phyloP scores from a whole-genome alignment of 2,888 invertebrate species.

The Drosophila crucigera region DNA sequence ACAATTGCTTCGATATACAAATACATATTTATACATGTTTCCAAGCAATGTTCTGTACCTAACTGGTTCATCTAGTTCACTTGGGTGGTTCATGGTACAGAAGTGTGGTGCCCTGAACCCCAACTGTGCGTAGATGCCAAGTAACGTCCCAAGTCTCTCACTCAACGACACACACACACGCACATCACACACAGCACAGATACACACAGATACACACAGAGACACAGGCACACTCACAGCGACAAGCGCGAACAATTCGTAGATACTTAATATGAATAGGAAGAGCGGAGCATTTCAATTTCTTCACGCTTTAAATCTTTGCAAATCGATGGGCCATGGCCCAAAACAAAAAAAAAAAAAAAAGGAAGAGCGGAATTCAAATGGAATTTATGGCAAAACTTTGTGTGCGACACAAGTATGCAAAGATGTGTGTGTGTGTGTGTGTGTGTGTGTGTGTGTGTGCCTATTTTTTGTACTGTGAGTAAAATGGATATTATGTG shows the following conservation, averaged over 20 bases:
- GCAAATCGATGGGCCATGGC: constrained; percentile 61
- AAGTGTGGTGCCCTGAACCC: constrained; percentile 31
- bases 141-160: constrained; percentile 13
- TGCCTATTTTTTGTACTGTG: neutral
- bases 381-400: constrained; percentile 58
- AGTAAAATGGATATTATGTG: constrained; percentile 25
- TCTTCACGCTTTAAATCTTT: constrained; percentile 63
- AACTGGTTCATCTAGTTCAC: constrained; percentile 9
- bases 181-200: constrained; percentile 2
- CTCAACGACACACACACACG: constrained; percentile 5
- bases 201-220: neutral
- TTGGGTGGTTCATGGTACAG: constrained; percentile 1
- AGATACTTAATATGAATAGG: constrained; percentile 54
- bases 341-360: constrained; percentile 13
- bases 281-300: constrained; percentile 53
- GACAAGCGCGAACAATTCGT: constrained; percentile 40
- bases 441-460: neutral
- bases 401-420: constrained; percentile 58
- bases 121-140: constrained; percentile 26
- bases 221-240: constrained; percentile 1
- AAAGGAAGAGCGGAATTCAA: constrained; percentile 49
- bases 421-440: constrained; percentile 14
- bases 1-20: neutral
- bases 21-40: neutral
- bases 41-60: too few relatives aligned